phyloP scores from a whole-genome alignment of 2,888 invertebrate genomes.

The Theristus sp. region DNA sequence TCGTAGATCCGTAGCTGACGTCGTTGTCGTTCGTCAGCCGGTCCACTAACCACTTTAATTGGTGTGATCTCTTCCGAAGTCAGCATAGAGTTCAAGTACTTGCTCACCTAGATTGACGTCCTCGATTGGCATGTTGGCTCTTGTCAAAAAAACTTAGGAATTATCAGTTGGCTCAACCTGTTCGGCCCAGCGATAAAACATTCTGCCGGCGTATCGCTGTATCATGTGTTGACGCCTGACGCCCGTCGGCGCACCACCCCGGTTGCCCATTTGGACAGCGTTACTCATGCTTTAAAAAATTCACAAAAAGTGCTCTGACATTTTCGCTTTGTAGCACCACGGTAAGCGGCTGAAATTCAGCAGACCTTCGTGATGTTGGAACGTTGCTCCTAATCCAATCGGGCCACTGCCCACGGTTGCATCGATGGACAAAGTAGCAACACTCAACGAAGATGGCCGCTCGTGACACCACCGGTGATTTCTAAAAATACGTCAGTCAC shows the following conservation, averaged over 20 bases:
- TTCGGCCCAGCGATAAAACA: conserved; percentile 94
- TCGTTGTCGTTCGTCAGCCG: conserved; percentile 30
- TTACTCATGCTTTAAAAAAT: no score
- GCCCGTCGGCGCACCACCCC: conserved; percentile 7
- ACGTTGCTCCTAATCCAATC: conserved; percentile 43
- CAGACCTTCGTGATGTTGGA: background rate
- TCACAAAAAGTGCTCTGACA: background rate
- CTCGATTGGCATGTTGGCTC: background rate
- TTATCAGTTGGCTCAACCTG: conserved; percentile 15
- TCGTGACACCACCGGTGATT: conserved; percentile 77
- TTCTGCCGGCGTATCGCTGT: conserved; percentile 76
- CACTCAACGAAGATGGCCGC: conserved; percentile 83
- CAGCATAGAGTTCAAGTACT: conserved; percentile 71
- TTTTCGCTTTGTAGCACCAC: background rate
- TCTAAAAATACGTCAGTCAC: conserved; percentile 48
- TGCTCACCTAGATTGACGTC: conserved; percentile 38
- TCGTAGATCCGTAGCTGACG: conserved; percentile 35
- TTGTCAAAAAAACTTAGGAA: background rate
- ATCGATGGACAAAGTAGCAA: conserved; percentile 84
- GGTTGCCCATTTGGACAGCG: no score
- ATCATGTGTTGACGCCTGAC: conserved; percentile 41
- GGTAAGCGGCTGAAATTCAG: background rate
- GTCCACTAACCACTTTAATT: conserved; percentile 27
- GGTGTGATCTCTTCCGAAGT: conserved; percentile 34
- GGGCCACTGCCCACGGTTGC: conserved; percentile 96